phyloP scores from a whole-genome alignment of 2,797 vertebrate genomes.

The Tiaroga cobitis region DNA sequence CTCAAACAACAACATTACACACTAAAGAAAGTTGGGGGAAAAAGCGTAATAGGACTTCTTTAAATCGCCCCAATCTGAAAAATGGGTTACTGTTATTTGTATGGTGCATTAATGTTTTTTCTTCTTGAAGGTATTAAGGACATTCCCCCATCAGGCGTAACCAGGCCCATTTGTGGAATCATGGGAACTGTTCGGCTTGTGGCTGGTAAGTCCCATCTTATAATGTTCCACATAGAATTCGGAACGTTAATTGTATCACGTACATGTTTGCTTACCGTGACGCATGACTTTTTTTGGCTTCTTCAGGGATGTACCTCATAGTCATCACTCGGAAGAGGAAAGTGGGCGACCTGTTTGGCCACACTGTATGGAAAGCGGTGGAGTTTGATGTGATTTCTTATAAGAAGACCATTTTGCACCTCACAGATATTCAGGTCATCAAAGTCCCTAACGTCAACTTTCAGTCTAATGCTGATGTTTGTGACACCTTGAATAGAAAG shows the following conservation, averaged over 20 bases:
- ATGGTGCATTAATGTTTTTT: not conserved
- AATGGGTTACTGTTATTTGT: not conserved
- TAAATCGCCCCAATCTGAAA: not conserved
- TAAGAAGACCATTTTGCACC: constrained; percentile 95
- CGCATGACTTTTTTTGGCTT: not conserved
- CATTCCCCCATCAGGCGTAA: constrained; percentile 91
- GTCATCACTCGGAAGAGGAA: constrained; percentile 97
- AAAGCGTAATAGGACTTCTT: not conserved
- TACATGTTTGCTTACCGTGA: not conserved
- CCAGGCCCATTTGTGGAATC: constrained; percentile 90
- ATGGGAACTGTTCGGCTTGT: constrained; percentile 95
- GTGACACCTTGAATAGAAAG: constrained; percentile 6
- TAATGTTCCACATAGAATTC: not conserved
- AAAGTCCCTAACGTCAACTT: constrained; percentile 28
- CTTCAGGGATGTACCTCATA: constrained; percentile 91
- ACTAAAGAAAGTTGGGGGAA: not conserved
- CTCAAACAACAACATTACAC: not conserved
- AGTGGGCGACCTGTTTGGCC: constrained; percentile 91
- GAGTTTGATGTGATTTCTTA: constrained; percentile 97
- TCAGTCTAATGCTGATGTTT: not conserved
- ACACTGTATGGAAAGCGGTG: constrained; percentile 93
- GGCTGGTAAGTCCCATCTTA: constrained; percentile 82
- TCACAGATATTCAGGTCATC: constrained; percentile 93
- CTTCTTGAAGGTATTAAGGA: constrained; percentile 86
- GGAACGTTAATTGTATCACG: not conserved